These are phyloP conservation scores for Zaprionus lineosus DNA, from an alignment of 2,888 invertebrate species.

Conservation along the genomic window DNA sequence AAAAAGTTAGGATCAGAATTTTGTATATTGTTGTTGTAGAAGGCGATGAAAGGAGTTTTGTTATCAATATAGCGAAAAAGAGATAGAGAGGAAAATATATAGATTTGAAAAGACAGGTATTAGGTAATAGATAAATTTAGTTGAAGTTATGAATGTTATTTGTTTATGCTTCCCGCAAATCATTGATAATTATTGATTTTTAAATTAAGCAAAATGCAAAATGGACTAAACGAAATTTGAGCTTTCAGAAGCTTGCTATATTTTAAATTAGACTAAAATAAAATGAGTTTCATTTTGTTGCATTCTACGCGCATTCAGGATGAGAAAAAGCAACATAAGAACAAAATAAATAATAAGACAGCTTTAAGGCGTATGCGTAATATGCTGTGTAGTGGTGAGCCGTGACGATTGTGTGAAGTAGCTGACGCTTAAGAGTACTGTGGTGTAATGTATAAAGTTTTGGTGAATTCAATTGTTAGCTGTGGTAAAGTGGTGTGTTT, in stretches of 20 bases:
- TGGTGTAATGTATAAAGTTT: neutral
- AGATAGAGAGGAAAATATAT: constrained; percentile 56
- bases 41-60: constrained; percentile 22
- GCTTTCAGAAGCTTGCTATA: constrained; percentile 4
- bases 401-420: constrained; percentile 16
- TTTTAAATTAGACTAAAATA: constrained; percentile 12
- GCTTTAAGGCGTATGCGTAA: constrained; percentile 34
- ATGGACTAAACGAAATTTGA: constrained; percentile 40
- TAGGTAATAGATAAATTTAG: constrained; percentile 47
- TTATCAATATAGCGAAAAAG: constrained; percentile 33
- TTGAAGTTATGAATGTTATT: constrained; percentile 18
- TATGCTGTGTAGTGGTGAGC: constrained; percentile 15
- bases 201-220: constrained; percentile 72
- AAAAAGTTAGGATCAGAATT: constrained; percentile 21
- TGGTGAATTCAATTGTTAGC: no score
- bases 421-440: constrained; percentile 1
- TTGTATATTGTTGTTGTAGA: constrained; percentile 27
- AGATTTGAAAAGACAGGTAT: constrained; percentile 36
- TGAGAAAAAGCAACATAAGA: constrained; percentile 15
- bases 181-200: constrained; percentile 15
- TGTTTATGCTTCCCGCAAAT: constrained; percentile 8
- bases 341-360: constrained; percentile 36
- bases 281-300: constrained; percentile 19
- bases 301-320: constrained; percentile 34
- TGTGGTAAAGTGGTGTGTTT: neutral